Conservation (phyloP, 2,113 vertebrate species). For the Forbesichthys papilliferus region DNA sequence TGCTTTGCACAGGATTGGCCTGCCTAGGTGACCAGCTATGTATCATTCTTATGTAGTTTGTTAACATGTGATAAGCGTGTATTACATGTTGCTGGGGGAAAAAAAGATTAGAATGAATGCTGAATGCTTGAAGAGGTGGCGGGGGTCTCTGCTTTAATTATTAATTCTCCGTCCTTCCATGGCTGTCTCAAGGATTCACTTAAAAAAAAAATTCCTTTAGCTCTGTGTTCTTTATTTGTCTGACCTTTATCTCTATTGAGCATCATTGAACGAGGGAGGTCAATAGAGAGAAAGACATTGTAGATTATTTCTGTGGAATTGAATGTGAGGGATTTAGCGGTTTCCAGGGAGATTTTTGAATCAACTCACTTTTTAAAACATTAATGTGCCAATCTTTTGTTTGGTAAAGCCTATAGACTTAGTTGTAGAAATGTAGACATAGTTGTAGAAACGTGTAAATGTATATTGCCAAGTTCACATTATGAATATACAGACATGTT, state of each 20-base stretch:
- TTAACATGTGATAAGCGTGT: no score
- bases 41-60: no score
- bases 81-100: neutral
- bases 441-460: no score
- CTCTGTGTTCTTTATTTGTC: slow-evolving; percentile 9
- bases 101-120: slow-evolving; percentile 17
- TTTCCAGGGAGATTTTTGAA: slow-evolving; percentile 9
- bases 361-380: neutral
- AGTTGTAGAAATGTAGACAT: neutral
- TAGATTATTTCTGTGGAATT: slow-evolving; percentile 15
- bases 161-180: slow-evolving; percentile 36
- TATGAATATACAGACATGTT: no score
- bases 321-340: slow-evolving; percentile 18
- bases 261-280: slow-evolving; percentile 27
- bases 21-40: no score
- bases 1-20: slow-evolving; percentile 1
- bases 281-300: slow-evolving; percentile 32
- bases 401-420: neutral
- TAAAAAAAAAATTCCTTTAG: slow-evolving; percentile 10
- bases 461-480: no score
- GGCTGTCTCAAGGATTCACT: slow-evolving; percentile 12
- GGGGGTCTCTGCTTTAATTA: slow-evolving; percentile 13
- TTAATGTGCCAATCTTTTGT: neutral
- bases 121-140: slow-evolving; percentile 26
- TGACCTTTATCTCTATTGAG: slow-evolving; percentile 46